Conservation (phyloP, 2,797 vertebrate species). For the Serranus cabrilla region DNA sequence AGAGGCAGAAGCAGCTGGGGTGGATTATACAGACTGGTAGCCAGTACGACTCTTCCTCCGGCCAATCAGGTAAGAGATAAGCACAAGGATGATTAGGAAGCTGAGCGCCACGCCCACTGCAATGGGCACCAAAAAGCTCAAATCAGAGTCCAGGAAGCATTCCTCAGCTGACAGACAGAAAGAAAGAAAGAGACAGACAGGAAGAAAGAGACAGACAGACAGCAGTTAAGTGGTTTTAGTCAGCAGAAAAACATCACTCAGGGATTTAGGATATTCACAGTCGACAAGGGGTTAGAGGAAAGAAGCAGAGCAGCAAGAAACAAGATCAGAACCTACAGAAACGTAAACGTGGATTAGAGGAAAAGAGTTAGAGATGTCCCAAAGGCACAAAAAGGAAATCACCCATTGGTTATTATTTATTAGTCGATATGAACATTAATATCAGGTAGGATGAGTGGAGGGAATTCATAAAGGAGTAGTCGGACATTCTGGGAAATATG, state of each 20-base stretch:
- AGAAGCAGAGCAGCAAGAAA: conserved; percentile 9
- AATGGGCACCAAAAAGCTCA: conserved; percentile 98
- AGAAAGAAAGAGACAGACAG: conserved; percentile 47
- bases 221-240: conserved; percentile 65
- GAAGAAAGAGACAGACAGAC: conserved; percentile 79
- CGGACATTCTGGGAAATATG: conserved; percentile 18
- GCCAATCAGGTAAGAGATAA: conserved; percentile 97
- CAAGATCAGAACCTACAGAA: conserved; percentile 25
- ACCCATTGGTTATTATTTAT: conserved; percentile 5
- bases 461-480: conserved; percentile 9
- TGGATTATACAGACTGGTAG: conserved; percentile 94
- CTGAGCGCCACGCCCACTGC: conserved; percentile 94
- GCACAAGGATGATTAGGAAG: conserved; percentile 97
- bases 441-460: conserved; percentile 9
- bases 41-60: conserved; percentile 96
- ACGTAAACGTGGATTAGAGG: conserved; percentile 6
- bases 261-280: conserved; percentile 7
- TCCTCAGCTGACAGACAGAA: conserved; percentile 92
- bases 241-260: conserved; percentile 15
- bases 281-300: conserved; percentile 17
- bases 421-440: neutral
- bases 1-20: conserved; percentile 55
- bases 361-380: neutral
- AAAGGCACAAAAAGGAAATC: neutral
- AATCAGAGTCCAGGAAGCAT: conserved; percentile 97